Evolutionary conservation across 2,797 vertebrate genomes (phyloP), one percentile per base, ranked within the genome.

Genomic region (Scleropages formosus): DNA sequence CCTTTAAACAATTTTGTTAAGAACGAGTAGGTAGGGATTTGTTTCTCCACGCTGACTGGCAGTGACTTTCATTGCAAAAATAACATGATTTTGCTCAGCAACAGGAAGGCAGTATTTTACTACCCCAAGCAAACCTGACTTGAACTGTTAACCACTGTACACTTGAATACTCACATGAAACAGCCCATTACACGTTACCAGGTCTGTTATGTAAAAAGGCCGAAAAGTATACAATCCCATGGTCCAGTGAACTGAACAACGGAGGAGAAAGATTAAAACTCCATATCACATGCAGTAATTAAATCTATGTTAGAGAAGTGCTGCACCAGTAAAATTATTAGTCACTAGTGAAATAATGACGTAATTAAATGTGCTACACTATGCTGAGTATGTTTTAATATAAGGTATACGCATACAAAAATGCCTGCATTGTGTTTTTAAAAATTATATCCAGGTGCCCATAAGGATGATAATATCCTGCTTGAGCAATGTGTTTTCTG

Each of bases 61-160:
- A 88, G 26, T 63, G 78, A 83, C 80, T 89, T 89, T 88, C 86
- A 89, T 85, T 89, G 91, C 82, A 87, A 87, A 92, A 91, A 92
- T 85, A 83, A 89, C 88, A 81, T 79, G 85, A 79, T 86, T 87
- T 72, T 89, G 84, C 82, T 85, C 39, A 59, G 53, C 60, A 15
- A 47, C 47, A 79, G 69, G 79, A 82, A 46, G 75, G 61, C 87
- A 83, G 84, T 86, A 85, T 88, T 87, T 89, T 53, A 73, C 64
- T 81, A 89, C 91, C 88, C 86, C 80, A 66, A 91, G 89, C 89
- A 81, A 90, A 90, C 69, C 69, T 72, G 18, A 18, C 71, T 31
- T 51, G n/a, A 31, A 56, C 11, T 22, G 83, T 84, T 82, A 74
- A 81, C 39, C 56, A 72, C 53, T 27, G 44, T 15, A 44, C 56